Percentiles rank a stretch among this genome's conserved stretches.
Conservation (phyloP, 2,888 invertebrate species). For the Tyria jacobaeae region DNA sequence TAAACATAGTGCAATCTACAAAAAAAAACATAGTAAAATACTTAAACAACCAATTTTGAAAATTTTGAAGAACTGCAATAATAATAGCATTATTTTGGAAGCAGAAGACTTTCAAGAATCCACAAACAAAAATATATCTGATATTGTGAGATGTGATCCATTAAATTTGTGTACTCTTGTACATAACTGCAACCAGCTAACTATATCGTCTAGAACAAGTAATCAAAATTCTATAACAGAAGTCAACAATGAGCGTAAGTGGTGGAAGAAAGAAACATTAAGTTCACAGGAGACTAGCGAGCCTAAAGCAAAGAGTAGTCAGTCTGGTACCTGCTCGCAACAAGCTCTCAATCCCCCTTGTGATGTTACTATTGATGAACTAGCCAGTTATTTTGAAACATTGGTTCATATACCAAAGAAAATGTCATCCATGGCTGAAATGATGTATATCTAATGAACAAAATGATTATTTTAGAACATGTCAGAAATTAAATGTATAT, state of each 20-base stretch:
- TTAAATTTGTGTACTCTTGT: constrained; percentile 75
- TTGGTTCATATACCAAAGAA: constrained; percentile 98
- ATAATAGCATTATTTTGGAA: constrained; percentile 42
- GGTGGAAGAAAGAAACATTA: constrained; percentile 69
- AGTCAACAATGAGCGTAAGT: constrained; percentile 59
- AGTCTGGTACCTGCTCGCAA: constrained; percentile 90
- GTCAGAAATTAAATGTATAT: background rate
- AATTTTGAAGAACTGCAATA: constrained; percentile 68
- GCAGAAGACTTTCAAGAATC: constrained; percentile 48
- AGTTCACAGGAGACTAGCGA: constrained; percentile 57
- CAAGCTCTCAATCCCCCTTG: constrained; percentile 91
- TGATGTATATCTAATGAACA: constrained; percentile 96
- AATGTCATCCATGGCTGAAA: constrained; percentile 99
- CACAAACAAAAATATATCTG: constrained; percentile 44
- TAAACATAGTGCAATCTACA: constrained; percentile 62
- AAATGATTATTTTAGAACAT: constrained; percentile 1
- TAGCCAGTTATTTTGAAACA: constrained; percentile 98
- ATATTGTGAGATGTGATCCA: constrained; percentile 58
- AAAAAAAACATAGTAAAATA: constrained; percentile 80
- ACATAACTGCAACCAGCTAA: constrained; percentile 78
- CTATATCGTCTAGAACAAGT: constrained; percentile 67
- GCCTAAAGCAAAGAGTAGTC: constrained; percentile 62
- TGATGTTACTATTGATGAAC: constrained; percentile 97
- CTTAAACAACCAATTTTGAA: constrained; percentile 87
- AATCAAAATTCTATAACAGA: constrained; percentile 43